Evolutionary conservation across 2,113 vertebrate species (phyloP).

Genomic region (Calypte anna): DNA sequence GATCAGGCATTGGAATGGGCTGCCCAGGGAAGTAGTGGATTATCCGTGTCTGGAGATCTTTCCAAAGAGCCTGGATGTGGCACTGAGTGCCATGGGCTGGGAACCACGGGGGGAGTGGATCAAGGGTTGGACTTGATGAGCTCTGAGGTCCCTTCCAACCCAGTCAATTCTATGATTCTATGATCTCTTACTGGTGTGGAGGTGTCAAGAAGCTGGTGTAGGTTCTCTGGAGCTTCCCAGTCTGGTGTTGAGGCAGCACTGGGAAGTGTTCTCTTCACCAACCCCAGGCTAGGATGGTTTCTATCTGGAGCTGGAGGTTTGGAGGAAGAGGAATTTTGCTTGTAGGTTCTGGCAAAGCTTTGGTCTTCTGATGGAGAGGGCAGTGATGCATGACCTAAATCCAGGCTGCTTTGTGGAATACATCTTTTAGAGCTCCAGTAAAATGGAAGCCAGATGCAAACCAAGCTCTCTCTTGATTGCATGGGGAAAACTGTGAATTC

Average conservation of each 20-base stretch:
- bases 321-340: not conserved
- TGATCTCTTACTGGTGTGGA: too few relatives aligned
- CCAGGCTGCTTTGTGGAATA: constrained; percentile 18
- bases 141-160: too few relatives aligned
- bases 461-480: constrained; percentile 45
- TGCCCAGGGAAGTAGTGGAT: too few relatives aligned
- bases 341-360: not conserved
- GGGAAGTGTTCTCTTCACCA: not conserved
- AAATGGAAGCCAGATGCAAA: constrained; percentile 52
- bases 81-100: too few relatives aligned
- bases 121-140: too few relatives aligned
- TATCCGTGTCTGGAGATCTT: too few relatives aligned
- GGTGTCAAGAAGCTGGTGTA: not conserved
- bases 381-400: constrained; percentile 42
- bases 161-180: too few relatives aligned
- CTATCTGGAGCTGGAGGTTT: not conserved
- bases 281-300: not conserved
- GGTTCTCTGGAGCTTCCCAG: too few relatives aligned
- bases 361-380: not conserved
- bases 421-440: not conserved
- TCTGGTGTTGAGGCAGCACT: not conserved
- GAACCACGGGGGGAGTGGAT: too few relatives aligned
- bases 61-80: too few relatives aligned
- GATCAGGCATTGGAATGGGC: too few relatives aligned
- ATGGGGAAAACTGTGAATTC: constrained; percentile 41